Evolutionary conservation across 2,113 vertebrate species (phyloP).

Genomic region (Tiliqua scincoides): DNA sequence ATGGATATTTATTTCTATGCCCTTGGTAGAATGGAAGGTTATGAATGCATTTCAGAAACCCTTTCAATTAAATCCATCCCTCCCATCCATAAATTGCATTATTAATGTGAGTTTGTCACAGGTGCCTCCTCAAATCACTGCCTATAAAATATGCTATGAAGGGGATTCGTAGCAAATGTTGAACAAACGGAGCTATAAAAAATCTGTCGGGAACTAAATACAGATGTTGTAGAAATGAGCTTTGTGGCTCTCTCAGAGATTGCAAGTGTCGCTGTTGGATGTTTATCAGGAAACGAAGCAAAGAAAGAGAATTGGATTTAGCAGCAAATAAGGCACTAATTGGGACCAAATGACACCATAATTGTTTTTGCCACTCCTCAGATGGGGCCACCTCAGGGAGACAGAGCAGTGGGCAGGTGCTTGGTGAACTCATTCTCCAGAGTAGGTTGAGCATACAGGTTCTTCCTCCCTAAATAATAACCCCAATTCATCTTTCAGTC

Average conservation of each 20-base stretch:
- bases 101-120: constrained; percentile 61
- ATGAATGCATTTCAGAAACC: constrained; percentile 13
- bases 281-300: neutral
- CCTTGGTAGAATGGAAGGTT: constrained; percentile 37
- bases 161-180: constrained; percentile 39
- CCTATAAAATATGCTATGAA: constrained; percentile 44
- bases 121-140: constrained; percentile 6
- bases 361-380: neutral
- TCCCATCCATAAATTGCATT: constrained; percentile 47
- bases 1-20: constrained; percentile 9
- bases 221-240: neutral
- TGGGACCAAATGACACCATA: neutral
- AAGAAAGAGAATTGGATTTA: neutral
- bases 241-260: neutral
- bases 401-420: neutral
- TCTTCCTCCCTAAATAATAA: too few relatives aligned
- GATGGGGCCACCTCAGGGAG: neutral
- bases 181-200: constrained; percentile 25
- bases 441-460: neutral
- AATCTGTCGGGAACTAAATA: constrained; percentile 31
- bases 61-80: constrained; percentile 46
- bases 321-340: neutral
- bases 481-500: too few relatives aligned
- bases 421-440: neutral
- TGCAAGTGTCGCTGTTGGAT: neutral